Evolutionary conservation across 2,888 invertebrate species (phyloP), one percentile per base, ranked within the genome.

Genomic region (Parnassius orleans): DNA sequence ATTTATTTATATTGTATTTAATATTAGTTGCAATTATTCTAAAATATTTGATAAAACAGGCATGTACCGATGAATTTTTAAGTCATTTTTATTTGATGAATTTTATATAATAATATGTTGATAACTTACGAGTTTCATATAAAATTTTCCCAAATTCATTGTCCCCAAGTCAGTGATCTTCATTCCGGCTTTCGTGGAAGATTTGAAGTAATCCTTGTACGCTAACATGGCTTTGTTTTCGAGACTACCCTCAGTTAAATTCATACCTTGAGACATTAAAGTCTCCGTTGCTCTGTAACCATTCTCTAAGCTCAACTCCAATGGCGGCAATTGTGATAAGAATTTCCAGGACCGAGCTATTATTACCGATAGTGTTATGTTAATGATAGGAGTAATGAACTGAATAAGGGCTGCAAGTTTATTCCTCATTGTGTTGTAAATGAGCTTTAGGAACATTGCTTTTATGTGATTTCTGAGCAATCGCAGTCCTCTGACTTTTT

Each of bases 301-400:
- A 61, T 92, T 83, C 62, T 84, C 76, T 41, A 95, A 79, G 33
- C 87, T 89, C 24, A 95, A 85, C 0, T 80, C 78, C 65, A 95
- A 79, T 0, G 94, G 86, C 0, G 95, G 94, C n/a, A 95, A 82
- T 68, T 94, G 92, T 0, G 84, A 80, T 55, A 91, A 75, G 62
- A 91, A 91, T 66, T 84, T 84, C 91, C 91, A 91, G 11, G 90
- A 89, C 61, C 90, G 78, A 1, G 90, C 76, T 68, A 91, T 88
- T 10, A 84, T 63, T 43, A 91, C 90, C 9, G 91, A 89, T 72
- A 91, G 72, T 1, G 81, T 76, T 42, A 91, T 91, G 59, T 91
- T 91, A 64, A 91, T 83, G 43, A 91, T 81, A 1, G 91, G 90
- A 9, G 88, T 86, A 9, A 88, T 70, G 51, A 90, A 86, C 68